Conservation (phyloP, 2,888 invertebrate genomes). For the Taphrorychus bicolor region DNA sequence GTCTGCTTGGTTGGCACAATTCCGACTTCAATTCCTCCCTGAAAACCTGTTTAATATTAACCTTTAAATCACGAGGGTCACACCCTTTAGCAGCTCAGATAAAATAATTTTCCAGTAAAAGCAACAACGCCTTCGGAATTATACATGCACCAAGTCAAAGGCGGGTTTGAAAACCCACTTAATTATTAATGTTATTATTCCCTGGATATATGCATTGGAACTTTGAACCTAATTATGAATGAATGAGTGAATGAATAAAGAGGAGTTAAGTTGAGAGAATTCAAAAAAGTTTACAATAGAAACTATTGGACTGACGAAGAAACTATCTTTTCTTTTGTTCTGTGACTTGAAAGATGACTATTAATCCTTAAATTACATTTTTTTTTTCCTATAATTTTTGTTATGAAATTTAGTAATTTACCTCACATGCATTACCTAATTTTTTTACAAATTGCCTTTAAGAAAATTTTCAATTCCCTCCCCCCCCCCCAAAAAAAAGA, state of each 20-base stretch:
- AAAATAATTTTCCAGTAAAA: constrained; percentile 29
- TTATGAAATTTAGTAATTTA: too few species aligned
- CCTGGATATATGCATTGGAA: constrained; percentile 10
- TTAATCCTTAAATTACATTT: too few species aligned
- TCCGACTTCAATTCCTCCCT: not conserved
- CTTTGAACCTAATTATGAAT: not conserved
- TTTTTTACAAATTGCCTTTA: too few species aligned
- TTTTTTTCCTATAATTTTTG: too few species aligned
- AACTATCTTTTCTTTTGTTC: too few species aligned
- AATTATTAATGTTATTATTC: constrained; percentile 16
- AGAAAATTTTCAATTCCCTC: too few species aligned
- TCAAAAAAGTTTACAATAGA: too few species aligned
- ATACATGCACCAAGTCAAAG: constrained; percentile 16
- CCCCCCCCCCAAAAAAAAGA: too few species aligned
- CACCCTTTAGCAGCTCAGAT: constrained; percentile 14
- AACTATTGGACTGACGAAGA: not conserved
- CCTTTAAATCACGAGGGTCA: constrained; percentile 9
- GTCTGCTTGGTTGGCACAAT: not conserved
- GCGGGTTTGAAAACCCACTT: constrained; percentile 7
- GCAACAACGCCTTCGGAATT: constrained; percentile 18
- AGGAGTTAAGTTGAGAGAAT: not conserved
- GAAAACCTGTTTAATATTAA: constrained; percentile 18
- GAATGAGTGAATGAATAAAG: not conserved
- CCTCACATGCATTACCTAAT: too few species aligned
- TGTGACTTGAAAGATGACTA: too few species aligned